Evolutionary conservation across 2,888 invertebrate species (phyloP), one percentile per base, ranked within the genome.

Genomic region (Theretra japonica): DNA sequence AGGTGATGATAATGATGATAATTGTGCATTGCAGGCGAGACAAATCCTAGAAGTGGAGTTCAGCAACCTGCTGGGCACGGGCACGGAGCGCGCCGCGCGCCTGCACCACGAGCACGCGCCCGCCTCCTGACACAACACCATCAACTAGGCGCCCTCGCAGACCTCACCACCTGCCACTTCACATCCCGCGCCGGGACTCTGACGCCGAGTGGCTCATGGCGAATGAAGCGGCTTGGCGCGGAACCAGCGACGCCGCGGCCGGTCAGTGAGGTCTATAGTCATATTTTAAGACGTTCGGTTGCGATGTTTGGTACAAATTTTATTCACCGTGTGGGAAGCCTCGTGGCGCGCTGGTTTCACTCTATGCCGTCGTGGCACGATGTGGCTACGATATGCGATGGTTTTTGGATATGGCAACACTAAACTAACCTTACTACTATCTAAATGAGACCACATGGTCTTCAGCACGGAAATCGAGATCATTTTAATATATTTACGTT

Each of bases 1-100:
- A 57, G 2, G 3, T 21, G 2, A 58, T n/a, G 4, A n/a, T 41
- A 57, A 57, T 15, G 50, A 11, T n/a, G 15, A 41, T 48, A 4
- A n/a, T 48, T 48, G 53, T 30, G 19, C 48, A n/a, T 76, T 77
- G 0, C 90, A 99, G 99, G 98, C 98, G 84, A 96, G 99, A 76
- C 98, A 99, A 93, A 95, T 97, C 84, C 95, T 99, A 86, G 99
- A 99, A 88, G 95, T 97, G 91, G 99, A 99, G 94, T 99, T 99
- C 92, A 96, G 96, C 86, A 98, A 97, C 90, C 95, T 99, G 83
- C 93, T 99, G 80, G 96, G 97, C 82, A 95, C 96, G 77, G 98
- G 97, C 84, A 98, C 98, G 74, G 98, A 98, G 88, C 96, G 97
- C 85, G 94, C 97, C 80, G 95, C 90, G 96, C 87, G 95, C 15